These are phyloP conservation scores for Pollimyrus isidori DNA, from an alignment of 2,113 vertebrate genomes.

Conservation along the genomic window DNA sequence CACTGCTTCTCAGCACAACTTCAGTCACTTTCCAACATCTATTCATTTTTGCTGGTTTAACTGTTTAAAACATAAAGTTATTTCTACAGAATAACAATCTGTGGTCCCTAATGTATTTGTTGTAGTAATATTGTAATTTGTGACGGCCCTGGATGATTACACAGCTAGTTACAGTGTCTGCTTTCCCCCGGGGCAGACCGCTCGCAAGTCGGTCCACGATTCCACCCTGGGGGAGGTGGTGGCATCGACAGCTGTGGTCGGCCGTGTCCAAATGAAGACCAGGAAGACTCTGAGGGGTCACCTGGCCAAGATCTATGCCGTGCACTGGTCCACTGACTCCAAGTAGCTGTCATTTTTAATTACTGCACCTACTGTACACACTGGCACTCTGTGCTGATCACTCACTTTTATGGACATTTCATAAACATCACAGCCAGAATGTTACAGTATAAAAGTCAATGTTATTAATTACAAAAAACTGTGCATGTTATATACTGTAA, in stretches of 20 bases:
- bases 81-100: not conserved
- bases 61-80: not conserved
- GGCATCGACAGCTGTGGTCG: conserved; percentile 64
- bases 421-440: not conserved
- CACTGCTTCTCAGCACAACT: not conserved
- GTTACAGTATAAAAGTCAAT: not conserved
- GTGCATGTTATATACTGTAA: not conserved
- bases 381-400: not conserved
- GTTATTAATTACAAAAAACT: not conserved
- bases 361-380: not conserved
- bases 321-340: conserved; percentile 89
- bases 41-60: not conserved
- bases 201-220: conserved; percentile 82
- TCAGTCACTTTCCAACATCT: not conserved
- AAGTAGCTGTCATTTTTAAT: conserved; percentile 55
- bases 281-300: conserved; percentile 87
- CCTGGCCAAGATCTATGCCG: conserved; percentile 93
- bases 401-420: not conserved
- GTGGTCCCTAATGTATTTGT: not conserved
- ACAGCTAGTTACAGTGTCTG: not conserved
- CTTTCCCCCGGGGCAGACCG: conserved; percentile 60
- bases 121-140: not conserved
- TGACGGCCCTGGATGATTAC: not conserved
- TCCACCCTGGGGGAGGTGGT: conserved; percentile 73
- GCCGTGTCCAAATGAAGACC: conserved; percentile 82